phyloP scores from a whole-genome alignment of 1,140 invertebrate genomes.

The Periplaneta americana region DNA sequence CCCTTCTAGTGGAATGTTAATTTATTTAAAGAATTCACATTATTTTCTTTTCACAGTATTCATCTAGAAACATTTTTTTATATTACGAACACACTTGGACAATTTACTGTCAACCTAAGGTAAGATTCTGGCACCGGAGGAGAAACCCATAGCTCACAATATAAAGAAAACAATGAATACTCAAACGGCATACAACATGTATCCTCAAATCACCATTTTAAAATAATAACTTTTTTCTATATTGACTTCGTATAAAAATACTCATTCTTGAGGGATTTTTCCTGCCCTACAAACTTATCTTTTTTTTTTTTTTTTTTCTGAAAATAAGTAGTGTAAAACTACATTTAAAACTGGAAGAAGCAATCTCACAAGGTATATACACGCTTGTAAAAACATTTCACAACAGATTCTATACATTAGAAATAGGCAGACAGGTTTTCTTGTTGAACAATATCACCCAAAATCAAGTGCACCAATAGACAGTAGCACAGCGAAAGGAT shows the following conservation, averaged over 20 bases:
- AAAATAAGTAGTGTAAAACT: background rate
- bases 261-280: background rate
- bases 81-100: background rate
- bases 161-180: background rate
- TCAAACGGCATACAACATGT: background rate
- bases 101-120: background rate
- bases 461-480: background rate
- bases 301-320: background rate
- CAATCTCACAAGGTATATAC: background rate
- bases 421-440: background rate
- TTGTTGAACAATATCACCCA: background rate
- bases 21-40: background rate
- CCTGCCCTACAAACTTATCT: background rate
- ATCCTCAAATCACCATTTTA: background rate
- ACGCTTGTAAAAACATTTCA: background rate
- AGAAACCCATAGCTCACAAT: background rate
- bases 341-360: background rate
- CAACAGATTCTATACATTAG: background rate
- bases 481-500: no score
- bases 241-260: background rate
- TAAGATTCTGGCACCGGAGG: background rate
- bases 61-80: no score
- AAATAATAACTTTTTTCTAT: background rate
- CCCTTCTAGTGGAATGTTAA: background rate
- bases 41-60: background rate